Evolutionary conservation across 2,888 invertebrate genomes (phyloP).

Genomic region (Calameuta filiformis): DNA sequence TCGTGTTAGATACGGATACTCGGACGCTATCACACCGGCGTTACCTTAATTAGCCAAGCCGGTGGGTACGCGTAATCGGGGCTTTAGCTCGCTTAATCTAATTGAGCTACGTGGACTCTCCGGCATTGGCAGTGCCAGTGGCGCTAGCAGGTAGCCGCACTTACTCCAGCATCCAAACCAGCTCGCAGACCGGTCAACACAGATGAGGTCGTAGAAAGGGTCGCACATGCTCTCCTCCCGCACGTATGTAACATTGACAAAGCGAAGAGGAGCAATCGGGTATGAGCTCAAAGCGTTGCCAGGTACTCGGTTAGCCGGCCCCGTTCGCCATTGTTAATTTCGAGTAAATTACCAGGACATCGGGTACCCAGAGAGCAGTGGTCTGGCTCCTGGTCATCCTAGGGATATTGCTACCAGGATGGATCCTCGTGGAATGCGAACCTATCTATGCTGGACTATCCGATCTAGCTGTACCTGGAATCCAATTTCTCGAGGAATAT

Average conservation of each 20-base stretch:
- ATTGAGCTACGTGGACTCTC: not conserved
- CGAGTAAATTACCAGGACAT: not conserved
- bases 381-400: not conserved
- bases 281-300: not conserved
- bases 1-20: not conserved
- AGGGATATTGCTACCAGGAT: not conserved
- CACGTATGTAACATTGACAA: not conserved
- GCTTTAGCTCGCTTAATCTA: not conserved
- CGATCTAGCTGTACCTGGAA: not conserved
- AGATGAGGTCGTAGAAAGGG: not conserved
- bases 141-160: not conserved
- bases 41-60: not conserved
- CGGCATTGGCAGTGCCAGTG: not conserved
- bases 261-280: not conserved
- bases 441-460: constrained; percentile 24
- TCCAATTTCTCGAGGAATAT: constrained; percentile 31
- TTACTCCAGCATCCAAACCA: not conserved
- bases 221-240: not conserved
- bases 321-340: not conserved
- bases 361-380: not conserved
- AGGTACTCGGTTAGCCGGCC: not conserved
- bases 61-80: not conserved
- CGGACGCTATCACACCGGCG: not conserved
- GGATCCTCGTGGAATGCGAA: not conserved
- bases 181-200: not conserved